phyloP scores from a whole-genome alignment of 2,888 invertebrate genomes.

The Acronicta leporina region DNA sequence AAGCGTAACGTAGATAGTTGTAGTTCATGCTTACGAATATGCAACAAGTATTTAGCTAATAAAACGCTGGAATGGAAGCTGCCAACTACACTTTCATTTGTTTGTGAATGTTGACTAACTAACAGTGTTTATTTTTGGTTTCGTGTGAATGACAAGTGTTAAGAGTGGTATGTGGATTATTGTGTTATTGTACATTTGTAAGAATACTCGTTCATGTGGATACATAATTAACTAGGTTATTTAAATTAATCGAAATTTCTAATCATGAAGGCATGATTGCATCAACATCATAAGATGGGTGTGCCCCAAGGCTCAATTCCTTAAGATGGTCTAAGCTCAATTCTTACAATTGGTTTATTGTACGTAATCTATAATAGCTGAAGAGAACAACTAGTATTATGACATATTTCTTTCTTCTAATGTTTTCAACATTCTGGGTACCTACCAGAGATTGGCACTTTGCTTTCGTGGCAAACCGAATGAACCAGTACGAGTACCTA shows the following conservation, averaged over 20 bases:
- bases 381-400: too few relatives aligned
- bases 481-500: neutral
- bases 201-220: too few relatives aligned
- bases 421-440: too few relatives aligned
- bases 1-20: conserved; percentile 14
- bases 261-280: neutral
- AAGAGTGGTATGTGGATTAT: conserved; percentile 23
- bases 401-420: too few relatives aligned
- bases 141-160: conserved; percentile 27
- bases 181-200: conserved; percentile 18
- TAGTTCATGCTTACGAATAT: conserved; percentile 28
- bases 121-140: conserved; percentile 26
- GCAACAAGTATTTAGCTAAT: conserved; percentile 42
- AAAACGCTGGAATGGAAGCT: conserved; percentile 24
- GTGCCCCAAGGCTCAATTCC: neutral
- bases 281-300: neutral
- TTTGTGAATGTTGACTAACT: conserved; percentile 21
- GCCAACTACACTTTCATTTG: conserved; percentile 43
- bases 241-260: neutral
- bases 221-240: neutral
- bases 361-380: too few relatives aligned
- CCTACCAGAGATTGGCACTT: neutral
- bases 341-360: neutral
- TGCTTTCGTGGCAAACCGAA: conserved; percentile 8
- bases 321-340: too few relatives aligned